A percentile compares a stretch with the other conserved stretches of the same genome.
These are phyloP conservation scores for Siniperca obscura DNA, from an alignment of 2,797 vertebrate genomes.

Conservation along the genomic window DNA sequence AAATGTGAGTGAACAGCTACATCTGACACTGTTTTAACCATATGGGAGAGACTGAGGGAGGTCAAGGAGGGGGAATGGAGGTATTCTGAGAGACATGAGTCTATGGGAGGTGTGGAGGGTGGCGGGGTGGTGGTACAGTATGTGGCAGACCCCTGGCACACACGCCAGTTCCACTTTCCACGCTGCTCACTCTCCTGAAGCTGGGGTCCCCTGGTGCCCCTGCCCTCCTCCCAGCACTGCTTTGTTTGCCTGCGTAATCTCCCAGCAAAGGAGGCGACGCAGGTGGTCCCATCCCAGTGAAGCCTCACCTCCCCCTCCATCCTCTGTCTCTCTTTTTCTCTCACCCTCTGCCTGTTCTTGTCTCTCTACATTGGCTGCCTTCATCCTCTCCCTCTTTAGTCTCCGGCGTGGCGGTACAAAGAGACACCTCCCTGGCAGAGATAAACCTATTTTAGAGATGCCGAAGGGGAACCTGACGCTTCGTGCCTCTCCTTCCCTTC, in stretches of 20 bases:
- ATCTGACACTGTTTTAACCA: constrained; percentile 8
- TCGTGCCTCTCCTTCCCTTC: constrained; percentile 61
- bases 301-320: constrained; percentile 58
- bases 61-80: constrained; percentile 19
- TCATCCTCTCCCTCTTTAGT: constrained; percentile 77
- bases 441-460: constrained; percentile 80
- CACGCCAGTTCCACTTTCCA: constrained; percentile 88
- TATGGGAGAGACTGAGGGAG: constrained; percentile 22
- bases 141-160: constrained; percentile 86
- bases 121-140: constrained; percentile 71
- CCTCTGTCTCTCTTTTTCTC: constrained; percentile 62
- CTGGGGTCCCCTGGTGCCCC: constrained; percentile 69
- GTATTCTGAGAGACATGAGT: constrained; percentile 36
- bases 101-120: constrained; percentile 34
- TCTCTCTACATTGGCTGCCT: constrained; percentile 70
- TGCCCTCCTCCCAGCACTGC: constrained; percentile 75
- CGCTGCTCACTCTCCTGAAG: constrained; percentile 84
- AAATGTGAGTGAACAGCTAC: background rate
- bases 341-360: constrained; percentile 64
- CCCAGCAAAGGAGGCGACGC: constrained; percentile 79
- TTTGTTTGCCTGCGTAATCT: constrained; percentile 85
- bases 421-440: constrained; percentile 83
- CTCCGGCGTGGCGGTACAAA: constrained; percentile 74
- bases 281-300: constrained; percentile 84
- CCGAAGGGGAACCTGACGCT: constrained; percentile 69